Evolutionary conservation across 1,140 invertebrate species (phyloP), one percentile per base, ranked within the genome.

Genomic region (Cydia amplana): DNA sequence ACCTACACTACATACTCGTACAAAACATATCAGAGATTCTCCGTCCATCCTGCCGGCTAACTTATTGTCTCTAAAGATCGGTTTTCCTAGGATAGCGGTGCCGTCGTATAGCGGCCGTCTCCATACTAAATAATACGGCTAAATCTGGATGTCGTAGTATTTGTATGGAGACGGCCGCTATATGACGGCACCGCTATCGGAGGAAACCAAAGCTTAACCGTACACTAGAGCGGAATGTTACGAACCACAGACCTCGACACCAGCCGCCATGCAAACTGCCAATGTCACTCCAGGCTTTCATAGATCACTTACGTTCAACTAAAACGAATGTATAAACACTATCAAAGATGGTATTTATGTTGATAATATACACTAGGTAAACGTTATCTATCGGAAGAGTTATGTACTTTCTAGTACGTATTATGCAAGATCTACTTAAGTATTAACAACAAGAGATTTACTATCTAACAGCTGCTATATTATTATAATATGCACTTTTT

Each of bases 401-500:
- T 40, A 70, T 70, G 65, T 70, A 70, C 65, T 36, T 70, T 43
- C 2, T 0, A 14, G 32, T 70, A 70, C 28, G 32, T 18, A 70
- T 36, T 70, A 70, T 70, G 65, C 32, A 70, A 36, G 28, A 70
- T 40, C 28, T n/a, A 67, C 65, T 5, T 70, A 70, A 36, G 36
- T 36, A 18, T 20, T 2, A 70, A n/a, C 32, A 70, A 70, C 28
- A 70, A 36, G 28, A 70, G 32, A 70, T 70, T 70, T 70, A 70
- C 65, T 70, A 70, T 36, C 65, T 70, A 70, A 32, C 65, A 70
- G 65, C 65, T 70, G 65, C 65, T 70, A 70, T n/a, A 12, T 36
- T 18, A 40, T 9, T n/a, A 12, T 36, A 36, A 40, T 9, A n/a
- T 65, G 23, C 28, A 70, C 65, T 36, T 70, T 36, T 40, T 12